Conservation (phyloP, 2,113 vertebrate genomes). For the Chloebia gouldiae region DNA sequence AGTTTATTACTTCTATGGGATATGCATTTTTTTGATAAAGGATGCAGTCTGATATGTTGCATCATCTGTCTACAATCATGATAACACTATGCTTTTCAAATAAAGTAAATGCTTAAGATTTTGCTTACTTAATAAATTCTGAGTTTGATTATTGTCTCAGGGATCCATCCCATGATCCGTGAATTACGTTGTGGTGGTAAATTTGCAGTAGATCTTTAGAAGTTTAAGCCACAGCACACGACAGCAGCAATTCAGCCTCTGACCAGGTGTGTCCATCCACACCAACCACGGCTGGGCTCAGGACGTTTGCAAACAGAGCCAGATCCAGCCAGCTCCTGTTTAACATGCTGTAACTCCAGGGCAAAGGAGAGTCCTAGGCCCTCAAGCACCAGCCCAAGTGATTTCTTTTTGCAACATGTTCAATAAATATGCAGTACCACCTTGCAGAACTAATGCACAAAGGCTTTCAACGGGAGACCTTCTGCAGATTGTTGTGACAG, state of each 20-base stretch:
- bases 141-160: not conserved
- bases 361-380: not conserved
- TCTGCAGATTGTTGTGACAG: not conserved
- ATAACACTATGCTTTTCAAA: not conserved
- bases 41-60: not conserved
- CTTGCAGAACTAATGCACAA: not conserved
- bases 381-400: not conserved
- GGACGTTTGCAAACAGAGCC: not conserved
- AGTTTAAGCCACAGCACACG: not conserved
- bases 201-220: not conserved
- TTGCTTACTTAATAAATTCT: not conserved
- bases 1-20: not conserved
- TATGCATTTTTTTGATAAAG: not conserved
- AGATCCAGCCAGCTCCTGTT: not conserved
- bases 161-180: not conserved
- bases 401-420: not conserved
- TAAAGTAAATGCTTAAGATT: not conserved
- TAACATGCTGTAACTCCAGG: not conserved
- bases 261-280: not conserved
- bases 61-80: not conserved
- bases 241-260: not conserved
- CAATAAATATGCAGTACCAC: not conserved
- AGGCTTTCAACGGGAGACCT: not conserved
- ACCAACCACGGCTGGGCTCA: not conserved
- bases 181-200: rapidly evolving